Evolutionary conservation across 2,888 invertebrate genomes (phyloP), one percentile per base, ranked within the genome.

Genomic region (Dermolepida albohirtum): DNA sequence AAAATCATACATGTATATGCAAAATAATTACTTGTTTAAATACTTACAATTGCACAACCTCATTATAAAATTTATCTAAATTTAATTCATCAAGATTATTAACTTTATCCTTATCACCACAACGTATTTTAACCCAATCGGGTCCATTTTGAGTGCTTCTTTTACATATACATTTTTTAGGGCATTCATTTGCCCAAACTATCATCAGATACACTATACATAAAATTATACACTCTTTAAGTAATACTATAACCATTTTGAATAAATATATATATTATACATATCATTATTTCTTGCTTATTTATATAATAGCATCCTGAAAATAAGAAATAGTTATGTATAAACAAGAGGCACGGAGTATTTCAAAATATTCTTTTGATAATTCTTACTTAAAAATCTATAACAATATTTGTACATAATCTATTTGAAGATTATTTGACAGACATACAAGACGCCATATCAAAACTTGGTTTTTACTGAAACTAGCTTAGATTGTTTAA

Each of bases 1-100:
- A 74, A 72, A 34, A 78, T 80, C 68, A 10, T 44, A 10, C 44
- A 41, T 54, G 10, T 10, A 16, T 22, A 2, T 22, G 8, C 1
- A 39, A 27, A 5, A 17, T 12, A 14, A 41, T 66, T 65, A 59
- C 55, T 51, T 12, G 50, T 14, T 57, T 34, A 40, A 57, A 59
- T 65, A 87, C 90, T 88, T 85, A 91, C 91, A 91, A 82, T 81
- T 89, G 89, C 59, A 89, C 85, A 72, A 90, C 86, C 77, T 88
- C 87, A 71, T 84, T 84, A 78, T 87, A 87, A 70, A 90, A 82
- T 78, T 86, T 87, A 74, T 86, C 86, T 67, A 91, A 80, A 78
- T 90, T 87, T 73, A 91, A 84, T 78, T 89, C 89, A 72, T 88
- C 88, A 39, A 89, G 80, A 76, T 88, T 88, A 27, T 85, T 85